Evolutionary conservation across 2,113 vertebrate genomes (phyloP).

Genomic region (Emydura subglobosa): DNA sequence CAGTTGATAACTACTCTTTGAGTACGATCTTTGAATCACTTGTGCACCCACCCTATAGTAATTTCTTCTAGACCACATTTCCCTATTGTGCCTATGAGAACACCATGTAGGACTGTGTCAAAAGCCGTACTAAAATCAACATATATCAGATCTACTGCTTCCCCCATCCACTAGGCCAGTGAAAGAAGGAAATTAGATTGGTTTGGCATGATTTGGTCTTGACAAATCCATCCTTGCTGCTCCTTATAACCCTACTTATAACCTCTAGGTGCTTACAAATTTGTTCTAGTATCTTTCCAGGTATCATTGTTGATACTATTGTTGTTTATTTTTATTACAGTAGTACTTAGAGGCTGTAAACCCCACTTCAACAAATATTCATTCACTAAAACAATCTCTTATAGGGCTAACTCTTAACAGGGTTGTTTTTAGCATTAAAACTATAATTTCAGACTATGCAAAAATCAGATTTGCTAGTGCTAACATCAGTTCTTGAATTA

Average conservation of each 20-base stretch:
- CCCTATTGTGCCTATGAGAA: not conserved
- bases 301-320: not conserved
- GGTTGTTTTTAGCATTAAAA: not conserved
- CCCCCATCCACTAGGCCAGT: not conserved
- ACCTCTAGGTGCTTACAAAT: not conserved
- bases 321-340: not conserved
- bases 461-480: not conserved
- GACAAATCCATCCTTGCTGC: not conserved
- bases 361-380: not conserved
- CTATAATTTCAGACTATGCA: not conserved
- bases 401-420: not conserved
- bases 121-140: not conserved
- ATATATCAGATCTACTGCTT: not conserved
- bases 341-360: not conserved
- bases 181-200: not conserved
- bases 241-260: not conserved
- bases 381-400: slow-evolving; percentile 9
- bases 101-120: not conserved
- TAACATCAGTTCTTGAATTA: not conserved
- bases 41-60: not conserved
- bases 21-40: not conserved
- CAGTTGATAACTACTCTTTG: not conserved
- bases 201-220: not conserved
- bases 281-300: not conserved
- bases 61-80: not conserved